phyloP scores from a whole-genome alignment of 2,113 vertebrate genomes.

The Prochilodus magdalenae region DNA sequence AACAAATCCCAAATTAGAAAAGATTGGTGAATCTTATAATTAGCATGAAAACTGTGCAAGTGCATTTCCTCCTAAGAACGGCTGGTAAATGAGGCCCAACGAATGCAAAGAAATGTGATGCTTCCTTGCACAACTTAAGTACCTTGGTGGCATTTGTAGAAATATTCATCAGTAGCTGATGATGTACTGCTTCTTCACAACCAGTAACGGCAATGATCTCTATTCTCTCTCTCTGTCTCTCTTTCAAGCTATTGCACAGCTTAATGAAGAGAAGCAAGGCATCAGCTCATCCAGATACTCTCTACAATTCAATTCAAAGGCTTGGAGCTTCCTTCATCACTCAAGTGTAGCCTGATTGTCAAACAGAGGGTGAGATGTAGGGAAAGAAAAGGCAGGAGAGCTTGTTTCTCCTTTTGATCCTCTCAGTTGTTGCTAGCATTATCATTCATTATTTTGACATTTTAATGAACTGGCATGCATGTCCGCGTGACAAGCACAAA shows the following conservation, averaged over 20 bases:
- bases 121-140: neutral
- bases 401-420: conserved; percentile 18
- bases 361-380: conserved; percentile 1
- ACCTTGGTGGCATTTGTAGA: neutral
- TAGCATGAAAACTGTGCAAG: no score
- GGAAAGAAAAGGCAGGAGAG: neutral
- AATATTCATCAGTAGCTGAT: neutral
- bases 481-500: neutral
- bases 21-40: no score
- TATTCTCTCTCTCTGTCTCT: neutral
- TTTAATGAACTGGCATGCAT: neutral
- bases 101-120: no score
- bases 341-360: neutral
- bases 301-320: conserved; percentile 42
- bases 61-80: no score
- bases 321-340: neutral
- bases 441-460: neutral
- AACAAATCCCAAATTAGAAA: no score
- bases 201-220: neutral
- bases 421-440: neutral
- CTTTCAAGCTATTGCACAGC: neutral
- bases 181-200: neutral
- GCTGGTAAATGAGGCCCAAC: no score
- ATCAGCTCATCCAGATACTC: conserved; percentile 28
- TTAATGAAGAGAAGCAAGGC: conserved; percentile 8